Evolutionary conservation across 2,888 invertebrate genomes (phyloP).

Genomic region (Synergus japonicus): DNA sequence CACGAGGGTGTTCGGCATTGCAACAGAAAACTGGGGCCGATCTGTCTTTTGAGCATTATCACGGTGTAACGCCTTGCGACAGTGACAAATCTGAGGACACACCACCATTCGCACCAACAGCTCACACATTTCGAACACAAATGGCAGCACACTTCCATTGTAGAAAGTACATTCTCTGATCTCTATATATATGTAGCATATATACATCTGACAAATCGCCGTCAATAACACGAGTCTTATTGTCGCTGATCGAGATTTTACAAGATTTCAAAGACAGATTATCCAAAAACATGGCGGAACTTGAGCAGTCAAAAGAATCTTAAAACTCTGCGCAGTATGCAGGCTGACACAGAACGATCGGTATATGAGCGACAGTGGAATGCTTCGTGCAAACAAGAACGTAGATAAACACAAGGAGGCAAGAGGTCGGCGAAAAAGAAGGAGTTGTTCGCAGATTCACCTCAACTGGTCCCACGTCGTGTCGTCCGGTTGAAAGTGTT

Average conservation of each 20-base stretch:
- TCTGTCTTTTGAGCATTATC: slow-evolving; percentile 61
- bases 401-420: slow-evolving; percentile 67
- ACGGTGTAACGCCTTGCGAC: slow-evolving; percentile 53
- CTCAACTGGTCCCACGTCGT: slow-evolving; percentile 59
- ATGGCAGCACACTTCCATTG: not conserved
- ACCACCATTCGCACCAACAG: slow-evolving; percentile 47
- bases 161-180: slow-evolving; percentile 40
- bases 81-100: slow-evolving; percentile 62
- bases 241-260: slow-evolving; percentile 19
- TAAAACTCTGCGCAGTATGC: slow-evolving; percentile 15
- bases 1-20: slow-evolving; percentile 46
- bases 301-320: slow-evolving; percentile 2
- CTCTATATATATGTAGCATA: slow-evolving; percentile 24
- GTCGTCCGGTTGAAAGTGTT: slow-evolving; percentile 67
- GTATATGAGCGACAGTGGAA: slow-evolving; percentile 64
- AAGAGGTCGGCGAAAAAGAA: slow-evolving; percentile 52
- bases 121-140: slow-evolving; percentile 28
- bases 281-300: not conserved
- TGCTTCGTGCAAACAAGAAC: slow-evolving; percentile 70
- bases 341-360: slow-evolving; percentile 35
- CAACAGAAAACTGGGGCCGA: slow-evolving; percentile 52
- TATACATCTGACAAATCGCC: not conserved
- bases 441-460: slow-evolving; percentile 57
- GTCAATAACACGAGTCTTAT: slow-evolving; percentile 10
- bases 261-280: not conserved